Evolutionary conservation across 2,888 invertebrate genomes (phyloP).

Genomic region (Diadromus collaris): DNA sequence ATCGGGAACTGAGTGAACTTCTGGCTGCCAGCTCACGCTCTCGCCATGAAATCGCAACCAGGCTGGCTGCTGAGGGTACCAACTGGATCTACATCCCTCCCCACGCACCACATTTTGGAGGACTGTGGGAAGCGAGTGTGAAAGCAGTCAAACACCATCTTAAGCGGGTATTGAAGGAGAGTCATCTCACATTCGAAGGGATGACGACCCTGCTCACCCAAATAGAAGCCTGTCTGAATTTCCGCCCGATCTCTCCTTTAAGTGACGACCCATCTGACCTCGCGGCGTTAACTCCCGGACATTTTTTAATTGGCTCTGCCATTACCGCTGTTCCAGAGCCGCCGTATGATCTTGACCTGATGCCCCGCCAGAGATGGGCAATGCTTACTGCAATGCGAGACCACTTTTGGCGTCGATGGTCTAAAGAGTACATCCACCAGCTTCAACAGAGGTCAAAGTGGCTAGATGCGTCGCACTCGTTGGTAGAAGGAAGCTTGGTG

Average conservation of each 20-base stretch:
- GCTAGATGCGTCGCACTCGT: not conserved
- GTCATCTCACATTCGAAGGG: no score
- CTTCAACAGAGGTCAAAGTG: not conserved
- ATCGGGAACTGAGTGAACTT: not conserved
- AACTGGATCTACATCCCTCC: constrained; percentile 13
- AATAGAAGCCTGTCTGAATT: no score
- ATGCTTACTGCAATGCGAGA: not conserved
- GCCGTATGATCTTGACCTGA: not conserved
- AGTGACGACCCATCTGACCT: no score
- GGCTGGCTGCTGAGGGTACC: not conserved
- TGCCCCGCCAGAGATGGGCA: not conserved
- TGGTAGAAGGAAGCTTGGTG: not conserved
- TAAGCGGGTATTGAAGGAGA: no score
- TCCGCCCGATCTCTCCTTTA: no score
- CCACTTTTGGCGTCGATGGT: not conserved
- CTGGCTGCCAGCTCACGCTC: not conserved
- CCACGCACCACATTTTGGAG: constrained; percentile 8
- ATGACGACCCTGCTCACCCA: no score
- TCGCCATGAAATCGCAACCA: not conserved
- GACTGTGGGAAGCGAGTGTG: not conserved
- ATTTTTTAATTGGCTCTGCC: no score
- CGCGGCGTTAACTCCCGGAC: no score
- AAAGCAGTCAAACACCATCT: no score
- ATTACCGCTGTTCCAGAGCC: no score
- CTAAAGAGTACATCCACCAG: not conserved